Conservation (phyloP, 2,113 vertebrate genomes). For the Gallinago jamesoni region DNA sequence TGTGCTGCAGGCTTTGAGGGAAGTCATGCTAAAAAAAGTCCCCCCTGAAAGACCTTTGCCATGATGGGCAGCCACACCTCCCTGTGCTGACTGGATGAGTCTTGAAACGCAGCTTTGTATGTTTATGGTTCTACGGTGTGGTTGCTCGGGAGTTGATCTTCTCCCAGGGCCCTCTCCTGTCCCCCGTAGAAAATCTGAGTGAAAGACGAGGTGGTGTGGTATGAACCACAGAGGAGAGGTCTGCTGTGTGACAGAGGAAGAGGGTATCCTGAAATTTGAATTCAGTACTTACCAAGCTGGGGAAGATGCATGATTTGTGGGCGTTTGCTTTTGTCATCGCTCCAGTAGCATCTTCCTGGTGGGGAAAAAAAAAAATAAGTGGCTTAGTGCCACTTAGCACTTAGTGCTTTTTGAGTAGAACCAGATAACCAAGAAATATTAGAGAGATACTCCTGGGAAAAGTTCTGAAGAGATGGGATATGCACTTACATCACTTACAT, state of each 20-base stretch:
- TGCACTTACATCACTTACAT: background rate
- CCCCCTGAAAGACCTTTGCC: background rate
- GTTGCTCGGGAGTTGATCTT: background rate
- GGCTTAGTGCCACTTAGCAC: background rate
- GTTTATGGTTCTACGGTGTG: background rate
- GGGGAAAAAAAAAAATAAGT: background rate
- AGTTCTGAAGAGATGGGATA: background rate
- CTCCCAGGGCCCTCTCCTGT: background rate
- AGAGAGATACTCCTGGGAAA: background rate
- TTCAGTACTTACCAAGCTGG: background rate
- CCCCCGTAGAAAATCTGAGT: background rate
- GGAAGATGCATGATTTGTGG: background rate
- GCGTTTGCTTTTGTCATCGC: background rate
- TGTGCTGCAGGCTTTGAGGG: background rate
- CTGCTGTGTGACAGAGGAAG: background rate
- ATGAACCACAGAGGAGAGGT: background rate
- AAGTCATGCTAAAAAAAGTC: background rate
- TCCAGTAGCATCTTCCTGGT: background rate
- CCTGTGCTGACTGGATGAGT: background rate
- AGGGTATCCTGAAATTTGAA: background rate
- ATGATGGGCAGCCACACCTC: background rate
- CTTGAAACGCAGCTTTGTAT: background rate
- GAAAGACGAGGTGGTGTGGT: background rate
- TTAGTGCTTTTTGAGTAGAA: background rate
- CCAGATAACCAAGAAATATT: background rate